A percentile compares a stretch with the other conserved stretches of the same genome.
Conservation (phyloP, 2,113 vertebrate genomes). For the Podarcis cretensis region DNA sequence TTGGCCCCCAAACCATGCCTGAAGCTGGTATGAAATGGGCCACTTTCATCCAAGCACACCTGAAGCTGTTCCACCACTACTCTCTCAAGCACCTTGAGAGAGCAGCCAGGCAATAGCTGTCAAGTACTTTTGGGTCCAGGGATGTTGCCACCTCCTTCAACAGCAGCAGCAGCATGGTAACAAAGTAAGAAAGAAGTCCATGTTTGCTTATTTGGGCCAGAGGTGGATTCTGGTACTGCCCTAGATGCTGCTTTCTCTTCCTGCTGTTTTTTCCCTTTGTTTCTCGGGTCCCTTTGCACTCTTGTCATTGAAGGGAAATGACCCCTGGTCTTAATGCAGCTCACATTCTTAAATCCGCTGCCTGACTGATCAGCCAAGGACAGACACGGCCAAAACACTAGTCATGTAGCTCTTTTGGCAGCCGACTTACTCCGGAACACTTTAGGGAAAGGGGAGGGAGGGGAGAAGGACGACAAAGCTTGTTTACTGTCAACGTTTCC, state of each 20-base stretch:
- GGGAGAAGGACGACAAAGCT: slow-evolving; percentile 64
- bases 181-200: background rate
- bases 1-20: too few relatives aligned
- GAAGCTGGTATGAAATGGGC: too few relatives aligned
- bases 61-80: too few relatives aligned
- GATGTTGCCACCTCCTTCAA: background rate
- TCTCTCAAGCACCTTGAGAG: too few relatives aligned
- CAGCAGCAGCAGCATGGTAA: background rate
- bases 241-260: background rate
- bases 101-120: too few relatives aligned
- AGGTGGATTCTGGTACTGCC: background rate
- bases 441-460: slow-evolving; percentile 21
- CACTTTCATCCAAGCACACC: too few relatives aligned
- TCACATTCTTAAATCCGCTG: slow-evolving; percentile 55
- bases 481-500: slow-evolving; percentile 74
- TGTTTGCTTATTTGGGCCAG: background rate
- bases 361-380: slow-evolving; percentile 57
- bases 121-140: too few relatives aligned
- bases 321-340: slow-evolving; percentile 25
- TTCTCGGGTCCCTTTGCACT: background rate
- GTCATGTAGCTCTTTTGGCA: slow-evolving; percentile 28
- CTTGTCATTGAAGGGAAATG: slow-evolving; percentile 48
- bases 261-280: slow-evolving; percentile 29
- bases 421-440: slow-evolving; percentile 59
- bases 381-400: slow-evolving; percentile 10